These are phyloP conservation scores for Caranx ignobilis DNA, from an alignment of 2,113 vertebrate genomes.

Conservation along the genomic window DNA sequence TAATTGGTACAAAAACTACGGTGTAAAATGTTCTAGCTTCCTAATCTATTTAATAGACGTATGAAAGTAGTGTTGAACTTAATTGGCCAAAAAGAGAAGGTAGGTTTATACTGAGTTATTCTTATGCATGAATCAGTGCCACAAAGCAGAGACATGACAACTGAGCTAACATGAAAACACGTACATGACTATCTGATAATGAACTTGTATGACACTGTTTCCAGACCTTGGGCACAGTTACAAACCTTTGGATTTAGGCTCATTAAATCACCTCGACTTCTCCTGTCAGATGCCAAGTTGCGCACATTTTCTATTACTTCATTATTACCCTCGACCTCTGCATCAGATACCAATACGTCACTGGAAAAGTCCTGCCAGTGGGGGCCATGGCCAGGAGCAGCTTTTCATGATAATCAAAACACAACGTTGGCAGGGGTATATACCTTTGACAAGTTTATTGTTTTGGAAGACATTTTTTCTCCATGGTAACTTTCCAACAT, in stretches of 20 bases:
- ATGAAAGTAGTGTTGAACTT: too few relatives aligned
- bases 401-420: conserved; percentile 65
- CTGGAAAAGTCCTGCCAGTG: conserved; percentile 58
- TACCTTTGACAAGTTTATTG: conserved; percentile 65
- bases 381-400: conserved; percentile 27
- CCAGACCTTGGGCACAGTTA: conserved; percentile 34
- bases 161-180: background rate
- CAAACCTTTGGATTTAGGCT: conserved; percentile 33
- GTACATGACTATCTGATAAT: conserved; percentile 10
- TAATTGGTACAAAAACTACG: too few relatives aligned
- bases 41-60: too few relatives aligned
- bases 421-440: conserved; percentile 54
- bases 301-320: conserved; percentile 66
- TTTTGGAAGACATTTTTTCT: conserved; percentile 43
- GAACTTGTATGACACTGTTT: conserved; percentile 46
- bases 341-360: conserved; percentile 62
- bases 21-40: too few relatives aligned
- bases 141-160: background rate
- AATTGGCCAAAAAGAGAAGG: too few relatives aligned
- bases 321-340: conserved; percentile 57
- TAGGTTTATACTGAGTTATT: too few relatives aligned
- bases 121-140: background rate
- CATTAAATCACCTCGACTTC: conserved; percentile 56
- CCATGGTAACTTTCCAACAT: conserved; percentile 46
- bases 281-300: conserved; percentile 52